A percentile compares a stretch with the other conserved stretches of the same genome.
phyloP scores from a whole-genome alignment of 2,113 vertebrate genomes.

The Anguilla japonica region DNA sequence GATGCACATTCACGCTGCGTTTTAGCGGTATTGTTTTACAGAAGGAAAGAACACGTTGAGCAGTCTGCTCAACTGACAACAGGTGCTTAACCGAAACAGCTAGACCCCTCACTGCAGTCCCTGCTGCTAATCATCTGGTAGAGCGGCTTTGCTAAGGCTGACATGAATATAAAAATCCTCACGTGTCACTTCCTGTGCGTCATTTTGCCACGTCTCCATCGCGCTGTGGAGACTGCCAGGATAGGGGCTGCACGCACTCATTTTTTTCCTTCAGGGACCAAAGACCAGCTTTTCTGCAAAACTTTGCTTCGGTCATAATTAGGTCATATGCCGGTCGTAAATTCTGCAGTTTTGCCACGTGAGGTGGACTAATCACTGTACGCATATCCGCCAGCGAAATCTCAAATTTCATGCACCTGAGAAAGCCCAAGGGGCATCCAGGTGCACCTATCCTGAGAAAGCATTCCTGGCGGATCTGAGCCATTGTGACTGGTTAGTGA shows the following conservation, averaged over 20 bases:
- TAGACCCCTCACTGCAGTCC: neutral
- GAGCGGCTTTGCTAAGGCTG: neutral
- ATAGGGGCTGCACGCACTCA: neutral
- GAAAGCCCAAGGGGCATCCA: too few relatives aligned
- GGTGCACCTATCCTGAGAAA: too few relatives aligned
- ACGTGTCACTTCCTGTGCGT: neutral
- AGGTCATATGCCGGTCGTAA: too few relatives aligned
- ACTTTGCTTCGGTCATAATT: too few relatives aligned
- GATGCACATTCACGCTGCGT: neutral
- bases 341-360: too few relatives aligned
- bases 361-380: too few relatives aligned
- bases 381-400: too few relatives aligned
- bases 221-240: neutral
- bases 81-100: neutral
- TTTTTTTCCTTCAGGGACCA: neutral
- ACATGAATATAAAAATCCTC: neutral
- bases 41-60: neutral
- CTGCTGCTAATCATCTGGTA: neutral
- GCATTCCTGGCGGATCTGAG: too few relatives aligned
- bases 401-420: too few relatives aligned
- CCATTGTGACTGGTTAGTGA: too few relatives aligned
- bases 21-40: neutral
- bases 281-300: too few relatives aligned
- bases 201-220: neutral
- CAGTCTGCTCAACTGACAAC: neutral